Base-by-base conservation (phyloP, 2,797 vertebrate species). In the Sebastiscus tertius region DNA sequence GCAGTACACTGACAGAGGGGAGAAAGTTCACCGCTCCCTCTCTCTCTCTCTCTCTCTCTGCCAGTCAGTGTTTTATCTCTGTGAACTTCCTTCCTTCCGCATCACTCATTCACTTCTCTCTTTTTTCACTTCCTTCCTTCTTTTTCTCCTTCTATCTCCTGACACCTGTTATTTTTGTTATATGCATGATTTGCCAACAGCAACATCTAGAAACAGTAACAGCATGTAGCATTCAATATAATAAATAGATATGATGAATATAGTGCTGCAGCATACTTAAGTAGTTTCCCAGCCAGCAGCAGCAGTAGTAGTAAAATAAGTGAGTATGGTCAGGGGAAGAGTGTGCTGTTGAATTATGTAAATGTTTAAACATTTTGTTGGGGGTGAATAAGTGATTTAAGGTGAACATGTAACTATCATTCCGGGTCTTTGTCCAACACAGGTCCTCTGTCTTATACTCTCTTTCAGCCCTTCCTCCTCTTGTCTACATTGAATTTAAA, bases 1-100 rank as follows among this genome's bases (percentile, higher is more conserved):
- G 86, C 87, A 77, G 79, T 80, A 68, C 31, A 79, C 87, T 75
- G 87, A 90, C 55, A 8, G 87, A 88, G 82, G 82, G 90, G 89
- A 89, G 89, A 93, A 91, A 89, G 91, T 93, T 92, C 87, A 93
- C 31, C 5, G n/a, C 66, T 63, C 62, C 34, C 84, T 86, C 64
- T 56, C 70, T 69, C 66, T 76, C 69, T 69, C 66, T 76, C 69
- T 68, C 59, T 75, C 60, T 75, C 54, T 75, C 54, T 89, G 84
- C 79, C 91, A 77, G 74, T 88, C 84, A 76, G 59, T 74, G 31
- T 89, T 88, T 88, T 88, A 89, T 90, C 88, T 82, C 77, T 54
- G 61, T 85, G 72, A 87, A 87, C 86, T 86, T 29, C n/a, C 84
- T 91, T 93, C 89, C 90, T 91, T 92, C 79, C 70, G 65, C 66